Evolutionary conservation across 2,113 vertebrate species (phyloP).

Genomic region (Ivindomyrus marchei): DNA sequence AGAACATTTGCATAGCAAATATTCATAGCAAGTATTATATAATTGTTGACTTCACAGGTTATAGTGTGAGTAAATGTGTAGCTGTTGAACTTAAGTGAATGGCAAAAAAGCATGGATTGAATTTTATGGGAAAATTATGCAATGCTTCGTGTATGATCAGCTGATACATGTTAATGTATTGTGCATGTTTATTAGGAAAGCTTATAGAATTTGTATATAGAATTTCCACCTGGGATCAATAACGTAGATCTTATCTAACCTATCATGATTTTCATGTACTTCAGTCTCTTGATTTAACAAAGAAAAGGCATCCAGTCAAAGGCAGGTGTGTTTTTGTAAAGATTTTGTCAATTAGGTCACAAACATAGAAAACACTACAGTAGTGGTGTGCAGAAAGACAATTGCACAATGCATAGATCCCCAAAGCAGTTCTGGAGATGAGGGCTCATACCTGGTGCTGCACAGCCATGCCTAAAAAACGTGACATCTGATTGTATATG

Average conservation of each 20-base stretch:
- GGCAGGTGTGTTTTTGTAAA: background rate
- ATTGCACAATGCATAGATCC: background rate
- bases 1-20: background rate
- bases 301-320: background rate
- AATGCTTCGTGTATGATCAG: background rate
- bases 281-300: background rate
- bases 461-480: background rate
- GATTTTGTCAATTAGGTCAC: background rate
- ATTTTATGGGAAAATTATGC: background rate
- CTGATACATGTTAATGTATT: background rate
- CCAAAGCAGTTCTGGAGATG: no score
- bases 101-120: background rate
- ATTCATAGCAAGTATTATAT: background rate
- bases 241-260: background rate
- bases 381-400: background rate
- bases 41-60: background rate
- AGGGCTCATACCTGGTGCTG: no score
- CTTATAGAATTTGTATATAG: background rate
- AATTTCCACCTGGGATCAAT: background rate
- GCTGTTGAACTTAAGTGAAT: background rate
- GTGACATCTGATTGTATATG: background rate
- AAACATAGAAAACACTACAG: background rate
- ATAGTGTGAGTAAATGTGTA: background rate
- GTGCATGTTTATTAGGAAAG: background rate
- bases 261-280: background rate